phyloP scores from a whole-genome alignment of 2,888 invertebrate genomes.

The Anthophora plumipes region DNA sequence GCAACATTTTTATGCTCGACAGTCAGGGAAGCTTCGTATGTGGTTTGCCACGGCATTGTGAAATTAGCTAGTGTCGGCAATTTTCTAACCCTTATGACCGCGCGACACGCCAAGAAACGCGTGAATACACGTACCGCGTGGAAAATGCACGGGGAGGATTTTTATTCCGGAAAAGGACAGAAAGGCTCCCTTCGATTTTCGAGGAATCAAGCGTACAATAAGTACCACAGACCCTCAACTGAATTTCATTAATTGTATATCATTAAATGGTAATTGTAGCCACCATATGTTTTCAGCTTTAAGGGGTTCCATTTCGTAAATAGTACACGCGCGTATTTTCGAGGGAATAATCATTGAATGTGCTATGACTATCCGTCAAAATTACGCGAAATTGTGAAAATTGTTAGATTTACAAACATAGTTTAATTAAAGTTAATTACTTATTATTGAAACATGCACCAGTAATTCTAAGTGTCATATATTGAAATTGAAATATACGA shows the following conservation, averaged over 20 bases:
- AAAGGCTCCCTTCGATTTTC: conserved; percentile 68
- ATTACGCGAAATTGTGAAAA: conserved; percentile 22
- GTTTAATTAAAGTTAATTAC: too few species aligned
- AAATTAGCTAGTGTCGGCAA: conserved; percentile 60
- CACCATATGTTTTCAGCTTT: conserved; percentile 71
- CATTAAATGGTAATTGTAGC: conserved; percentile 74
- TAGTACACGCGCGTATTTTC: not conserved
- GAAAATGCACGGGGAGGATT: conserved; percentile 39
- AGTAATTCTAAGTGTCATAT: too few species aligned
- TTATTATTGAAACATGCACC: too few species aligned
- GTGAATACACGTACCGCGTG: conserved; percentile 1
- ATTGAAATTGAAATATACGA: too few species aligned
- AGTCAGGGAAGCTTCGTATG: conserved; percentile 37
- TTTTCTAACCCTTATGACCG: conserved; percentile 66
- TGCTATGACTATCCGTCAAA: not conserved
- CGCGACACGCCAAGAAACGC: conserved; percentile 61
- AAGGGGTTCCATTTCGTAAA: conserved; percentile 40
- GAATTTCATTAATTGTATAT: conserved; percentile 75
- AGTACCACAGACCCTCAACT: conserved; percentile 28
- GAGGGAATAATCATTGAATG: not conserved
- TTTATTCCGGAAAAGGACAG: conserved; percentile 61
- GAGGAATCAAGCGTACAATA: conserved; percentile 64
- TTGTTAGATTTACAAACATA: too few species aligned
- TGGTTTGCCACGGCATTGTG: conserved; percentile 42
- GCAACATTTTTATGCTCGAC: conserved; percentile 42